Percentiles rank a stretch among this genome's conserved stretches.
Conservation (phyloP, 2,113 vertebrate genomes). For the Corythaixoides concolor region DNA sequence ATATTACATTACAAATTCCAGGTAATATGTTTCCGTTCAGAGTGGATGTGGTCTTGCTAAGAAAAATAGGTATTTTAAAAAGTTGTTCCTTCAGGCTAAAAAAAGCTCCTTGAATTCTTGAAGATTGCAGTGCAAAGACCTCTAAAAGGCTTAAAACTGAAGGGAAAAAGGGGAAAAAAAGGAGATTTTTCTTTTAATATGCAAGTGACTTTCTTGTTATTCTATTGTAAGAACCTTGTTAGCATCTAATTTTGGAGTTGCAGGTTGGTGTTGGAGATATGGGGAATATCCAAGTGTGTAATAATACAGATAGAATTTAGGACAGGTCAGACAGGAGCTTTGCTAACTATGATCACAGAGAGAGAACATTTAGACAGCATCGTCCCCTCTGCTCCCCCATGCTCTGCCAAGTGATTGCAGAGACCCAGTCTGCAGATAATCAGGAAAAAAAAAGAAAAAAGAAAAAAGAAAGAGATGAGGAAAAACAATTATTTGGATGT, state of each 20-base stretch:
- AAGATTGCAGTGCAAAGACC: not conserved
- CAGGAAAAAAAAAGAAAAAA: not conserved
- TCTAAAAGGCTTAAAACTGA: not conserved
- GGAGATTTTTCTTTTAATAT: not conserved
- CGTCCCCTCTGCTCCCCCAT: accelerated
- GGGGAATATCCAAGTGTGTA: not conserved
- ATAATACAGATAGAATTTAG: not conserved
- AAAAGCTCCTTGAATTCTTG: not conserved
- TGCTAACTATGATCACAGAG: not conserved
- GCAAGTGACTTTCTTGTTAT: not conserved
- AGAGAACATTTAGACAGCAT: not conserved
- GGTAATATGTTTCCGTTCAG: not conserved
- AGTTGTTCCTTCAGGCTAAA: not conserved
- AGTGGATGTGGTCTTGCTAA: not conserved
- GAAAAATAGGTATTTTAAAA: not conserved
- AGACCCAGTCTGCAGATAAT: not conserved
- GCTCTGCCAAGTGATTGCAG: not conserved
- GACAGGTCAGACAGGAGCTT: not conserved
- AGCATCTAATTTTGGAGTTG: not conserved
- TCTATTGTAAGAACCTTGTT: not conserved
- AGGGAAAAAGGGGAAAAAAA: not conserved
- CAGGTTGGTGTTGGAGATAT: not conserved
- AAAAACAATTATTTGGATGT: not conserved
- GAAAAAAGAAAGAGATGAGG: not conserved
- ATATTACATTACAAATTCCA: not conserved